Evolutionary conservation across 1,140 invertebrate species (phyloP).

Genomic region (Akabosia matsudoensis): DNA sequence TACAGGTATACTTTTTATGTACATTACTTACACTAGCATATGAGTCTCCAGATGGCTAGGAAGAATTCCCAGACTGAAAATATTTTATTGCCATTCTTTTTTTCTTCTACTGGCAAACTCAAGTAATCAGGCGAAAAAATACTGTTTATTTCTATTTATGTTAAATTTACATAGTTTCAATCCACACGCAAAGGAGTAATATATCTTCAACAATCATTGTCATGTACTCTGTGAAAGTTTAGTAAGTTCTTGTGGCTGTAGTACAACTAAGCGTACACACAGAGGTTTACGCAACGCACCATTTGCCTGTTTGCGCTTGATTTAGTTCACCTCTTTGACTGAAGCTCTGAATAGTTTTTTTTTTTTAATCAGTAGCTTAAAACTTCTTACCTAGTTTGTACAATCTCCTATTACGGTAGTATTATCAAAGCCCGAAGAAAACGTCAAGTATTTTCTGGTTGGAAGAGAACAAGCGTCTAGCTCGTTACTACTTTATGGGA

Average conservation of each 20-base stretch:
- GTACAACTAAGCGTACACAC: no score
- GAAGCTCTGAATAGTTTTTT: background rate
- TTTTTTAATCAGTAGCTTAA: background rate
- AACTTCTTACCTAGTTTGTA: no score
- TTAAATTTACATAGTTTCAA: no score
- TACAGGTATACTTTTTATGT: no score
- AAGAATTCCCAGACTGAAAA: conserved; percentile 13
- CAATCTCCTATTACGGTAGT: background rate
- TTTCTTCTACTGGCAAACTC: background rate
- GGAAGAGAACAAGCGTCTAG: background rate
- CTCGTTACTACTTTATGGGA: background rate
- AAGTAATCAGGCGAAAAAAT: background rate
- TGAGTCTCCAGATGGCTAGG: background rate
- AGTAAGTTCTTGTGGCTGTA: no score
- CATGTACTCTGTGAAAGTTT: background rate
- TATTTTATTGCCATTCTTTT: background rate
- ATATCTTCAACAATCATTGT: background rate
- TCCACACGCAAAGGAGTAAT: background rate
- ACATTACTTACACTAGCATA: background rate
- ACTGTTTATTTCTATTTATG: no score
- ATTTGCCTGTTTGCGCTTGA: background rate
- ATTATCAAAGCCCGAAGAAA: background rate
- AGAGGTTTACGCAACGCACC: no score
- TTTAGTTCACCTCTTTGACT: background rate
- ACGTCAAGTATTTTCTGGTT: background rate